A percentile compares a stretch with the other conserved stretches of the same genome.
phyloP scores from a whole-genome alignment of 2,888 invertebrate genomes.

The Lamproptera curius region DNA sequence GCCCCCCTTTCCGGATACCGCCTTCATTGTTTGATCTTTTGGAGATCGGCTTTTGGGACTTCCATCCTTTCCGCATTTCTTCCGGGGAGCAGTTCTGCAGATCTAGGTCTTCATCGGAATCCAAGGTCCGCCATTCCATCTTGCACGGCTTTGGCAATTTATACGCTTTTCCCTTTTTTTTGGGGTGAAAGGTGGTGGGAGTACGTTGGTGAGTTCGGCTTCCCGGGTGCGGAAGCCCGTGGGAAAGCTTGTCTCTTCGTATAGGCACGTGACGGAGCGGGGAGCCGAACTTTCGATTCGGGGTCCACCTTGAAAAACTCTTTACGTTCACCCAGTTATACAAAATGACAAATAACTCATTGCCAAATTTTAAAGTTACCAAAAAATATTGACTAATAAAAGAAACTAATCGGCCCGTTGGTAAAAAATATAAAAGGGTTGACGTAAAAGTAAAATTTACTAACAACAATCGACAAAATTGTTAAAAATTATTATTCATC shows the following conservation, averaged over 20 bases:
- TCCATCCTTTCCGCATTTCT: conserved; percentile 59
- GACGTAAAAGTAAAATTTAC: too few relatives aligned
- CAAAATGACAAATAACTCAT: too few relatives aligned
- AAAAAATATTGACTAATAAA: too few relatives aligned
- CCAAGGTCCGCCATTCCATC: conserved; percentile 74
- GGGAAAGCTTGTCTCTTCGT: conserved; percentile 61
- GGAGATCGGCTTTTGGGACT: conserved; percentile 54
- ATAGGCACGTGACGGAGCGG: conserved; percentile 59
- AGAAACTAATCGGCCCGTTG: too few relatives aligned
- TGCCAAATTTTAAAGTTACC: too few relatives aligned
- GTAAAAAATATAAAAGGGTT: too few relatives aligned
- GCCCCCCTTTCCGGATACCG: conserved; percentile 48
- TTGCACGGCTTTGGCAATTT: conserved; percentile 75
- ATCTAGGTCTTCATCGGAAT: conserved; percentile 52
- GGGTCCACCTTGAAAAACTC: conserved; percentile 54
- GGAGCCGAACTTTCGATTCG: conserved; percentile 52
- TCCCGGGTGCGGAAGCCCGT: conserved; percentile 55
- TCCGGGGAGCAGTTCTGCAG: conserved; percentile 39
- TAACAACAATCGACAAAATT: too few relatives aligned
- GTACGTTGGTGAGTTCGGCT: conserved; percentile 33
- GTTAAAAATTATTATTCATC: too few relatives aligned
- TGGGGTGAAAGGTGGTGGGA: background rate
- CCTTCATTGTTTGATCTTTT: conserved; percentile 60
- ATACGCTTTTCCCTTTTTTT: conserved; percentile 57
- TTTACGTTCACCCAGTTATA: too few relatives aligned